Base-by-base conservation (phyloP, 2,113 vertebrate genomes). In the Monopterus albus region DNA sequence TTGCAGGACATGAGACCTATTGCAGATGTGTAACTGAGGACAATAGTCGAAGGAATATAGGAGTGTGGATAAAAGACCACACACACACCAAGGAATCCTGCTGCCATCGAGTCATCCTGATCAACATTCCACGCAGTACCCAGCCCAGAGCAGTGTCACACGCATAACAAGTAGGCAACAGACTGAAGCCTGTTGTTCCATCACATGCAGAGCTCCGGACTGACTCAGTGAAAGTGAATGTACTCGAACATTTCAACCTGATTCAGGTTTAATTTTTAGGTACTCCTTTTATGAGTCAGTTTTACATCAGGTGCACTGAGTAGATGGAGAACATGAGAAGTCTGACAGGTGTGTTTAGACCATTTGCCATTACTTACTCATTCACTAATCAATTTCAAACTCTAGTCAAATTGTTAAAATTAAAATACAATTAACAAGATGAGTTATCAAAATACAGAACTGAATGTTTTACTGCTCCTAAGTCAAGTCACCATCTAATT, bases 61-160 rank as follows among this genome's bases (percentile, higher is more conserved):
- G 53, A 77, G 55, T 85, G 62, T 83, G 85, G 87, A 78, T 33
- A 75, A 14, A 7, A 52, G 89, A 90, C 87, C 88, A 88, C 87
- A 90, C 87, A 89, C 79, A 50, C 81, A n/a, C n/a, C n/a, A n/a
- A 81, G 84, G 51, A 3, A 57, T 29, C 70, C 71, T 71, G 70
- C 63, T 66, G 58, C 56, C 63, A 26, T 64, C 71, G 25, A 80
- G 60, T 83, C 72, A 63, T 55, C 63, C 84, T 87, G 75, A 88
- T 88, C 83, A 82, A 75, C 84, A 90, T 87, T 86, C 81, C 81
- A 73, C 2, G 62, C 82, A 72, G 75, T 66, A 49, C 62, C 70
- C 57, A 36, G 56, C 55, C 67, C 76, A 46, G 36, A 73, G 64
- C 53, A 10, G 56, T 50, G 26, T 64, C 70, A 51, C 67, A 35